Percentiles rank a stretch among this genome's conserved stretches.
Evolutionary conservation across 2,888 invertebrate species (phyloP).

Genomic region (Leptopilina drosophilae): DNA sequence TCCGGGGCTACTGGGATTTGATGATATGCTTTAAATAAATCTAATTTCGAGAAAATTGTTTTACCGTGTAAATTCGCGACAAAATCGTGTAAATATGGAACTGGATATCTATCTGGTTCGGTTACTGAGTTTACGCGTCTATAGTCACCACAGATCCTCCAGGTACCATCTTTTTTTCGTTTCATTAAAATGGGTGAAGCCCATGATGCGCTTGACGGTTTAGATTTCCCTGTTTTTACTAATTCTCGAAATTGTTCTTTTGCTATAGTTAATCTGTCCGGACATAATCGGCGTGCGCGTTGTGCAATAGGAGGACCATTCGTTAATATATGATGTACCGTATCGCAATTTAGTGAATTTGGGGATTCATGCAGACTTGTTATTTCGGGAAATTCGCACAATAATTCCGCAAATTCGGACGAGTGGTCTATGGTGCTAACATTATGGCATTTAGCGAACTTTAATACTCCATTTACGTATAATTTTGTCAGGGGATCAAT

Average conservation of each 20-base stretch:
- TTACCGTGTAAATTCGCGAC: neutral
- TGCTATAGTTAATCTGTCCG: slow-evolving; percentile 64
- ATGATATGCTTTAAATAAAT: slow-evolving; percentile 18
- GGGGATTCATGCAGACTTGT: neutral
- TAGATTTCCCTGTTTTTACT: slow-evolving; percentile 71
- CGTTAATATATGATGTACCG: slow-evolving; percentile 67
- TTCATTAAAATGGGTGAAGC: slow-evolving; percentile 71
- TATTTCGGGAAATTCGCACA: slow-evolving; percentile 13
- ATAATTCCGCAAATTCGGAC: neutral
- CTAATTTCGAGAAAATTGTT: neutral
- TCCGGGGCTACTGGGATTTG: slow-evolving; percentile 3
- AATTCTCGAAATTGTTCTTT: slow-evolving; percentile 67
- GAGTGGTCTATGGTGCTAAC: neutral
- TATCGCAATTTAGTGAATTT: neutral
- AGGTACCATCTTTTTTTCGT: slow-evolving; percentile 58
- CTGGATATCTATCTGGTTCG: slow-evolving; percentile 27
- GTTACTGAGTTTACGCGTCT: slow-evolving; percentile 62
- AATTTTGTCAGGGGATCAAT: slow-evolving; percentile 20
- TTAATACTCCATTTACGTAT: neutral
- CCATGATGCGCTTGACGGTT: slow-evolving; percentile 74
- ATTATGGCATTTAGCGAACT: neutral
- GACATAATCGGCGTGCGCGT: slow-evolving; percentile 66
- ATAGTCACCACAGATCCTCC: slow-evolving; percentile 64
- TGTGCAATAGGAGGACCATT: slow-evolving; percentile 67
- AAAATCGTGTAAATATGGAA: neutral